phyloP scores from a whole-genome alignment of 2,113 vertebrate species.

The Hippoglossus stenolepis region DNA sequence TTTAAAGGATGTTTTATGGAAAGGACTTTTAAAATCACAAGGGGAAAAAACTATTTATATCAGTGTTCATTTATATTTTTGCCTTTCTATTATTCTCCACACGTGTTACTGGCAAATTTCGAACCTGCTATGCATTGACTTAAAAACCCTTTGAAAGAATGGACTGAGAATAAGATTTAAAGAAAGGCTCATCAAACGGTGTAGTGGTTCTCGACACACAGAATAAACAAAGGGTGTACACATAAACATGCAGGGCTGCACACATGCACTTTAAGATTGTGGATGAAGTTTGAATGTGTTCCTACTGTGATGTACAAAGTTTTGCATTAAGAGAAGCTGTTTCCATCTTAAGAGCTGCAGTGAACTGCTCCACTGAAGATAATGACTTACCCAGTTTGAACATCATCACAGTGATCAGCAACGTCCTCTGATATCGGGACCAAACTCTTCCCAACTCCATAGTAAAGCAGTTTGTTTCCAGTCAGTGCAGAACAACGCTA shows the following conservation, averaged over 20 bases:
- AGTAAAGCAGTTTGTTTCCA: conserved; percentile 21
- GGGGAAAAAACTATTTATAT: too few relatives aligned
- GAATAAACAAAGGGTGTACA: neutral
- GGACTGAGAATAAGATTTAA: neutral
- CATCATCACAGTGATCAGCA: conserved; percentile 78
- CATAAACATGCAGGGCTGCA: neutral
- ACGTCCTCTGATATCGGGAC: conserved; percentile 64
- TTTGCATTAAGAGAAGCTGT: neutral
- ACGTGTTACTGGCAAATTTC: neutral
- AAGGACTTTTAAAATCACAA: too few relatives aligned
- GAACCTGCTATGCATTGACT: neutral
- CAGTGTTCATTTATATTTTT: too few relatives aligned
- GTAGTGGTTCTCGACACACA: neutral
- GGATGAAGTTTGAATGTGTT: neutral
- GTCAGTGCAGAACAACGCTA: conserved; percentile 16
- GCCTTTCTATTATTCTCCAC: neutral
- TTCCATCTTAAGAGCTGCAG: neutral
- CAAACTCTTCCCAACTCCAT: conserved; percentile 78
- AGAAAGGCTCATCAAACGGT: neutral
- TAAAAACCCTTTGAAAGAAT: neutral
- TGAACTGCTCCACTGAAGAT: neutral
- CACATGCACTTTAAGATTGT: neutral
- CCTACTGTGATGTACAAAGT: neutral
- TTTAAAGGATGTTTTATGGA: too few relatives aligned
- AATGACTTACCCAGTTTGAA: conserved; percentile 79